phyloP scores from a whole-genome alignment of 2,113 vertebrate genomes.

The Phoenicopterus ruber region DNA sequence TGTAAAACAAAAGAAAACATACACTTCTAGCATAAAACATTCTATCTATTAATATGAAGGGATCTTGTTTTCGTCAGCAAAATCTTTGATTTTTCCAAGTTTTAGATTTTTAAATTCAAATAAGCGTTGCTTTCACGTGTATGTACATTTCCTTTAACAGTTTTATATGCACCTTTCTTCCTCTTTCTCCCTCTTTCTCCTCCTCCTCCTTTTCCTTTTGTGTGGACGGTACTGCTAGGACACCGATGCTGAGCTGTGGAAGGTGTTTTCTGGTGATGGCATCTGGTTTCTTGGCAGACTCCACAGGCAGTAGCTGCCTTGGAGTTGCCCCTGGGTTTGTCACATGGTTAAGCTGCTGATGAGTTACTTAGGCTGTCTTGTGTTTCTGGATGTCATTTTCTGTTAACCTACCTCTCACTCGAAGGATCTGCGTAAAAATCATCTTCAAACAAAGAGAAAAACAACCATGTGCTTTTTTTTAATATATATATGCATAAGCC shows the following conservation, averaged over 20 bases:
- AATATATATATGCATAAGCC: neutral
- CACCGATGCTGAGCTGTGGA: slow-evolving; percentile 43
- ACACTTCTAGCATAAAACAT: neutral
- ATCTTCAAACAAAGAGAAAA: neutral
- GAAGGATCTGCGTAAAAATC: neutral
- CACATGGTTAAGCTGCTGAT: slow-evolving; percentile 50
- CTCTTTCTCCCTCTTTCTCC: neutral
- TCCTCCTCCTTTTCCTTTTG: slow-evolving; percentile 14
- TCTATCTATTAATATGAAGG: neutral
- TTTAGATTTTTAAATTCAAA: neutral
- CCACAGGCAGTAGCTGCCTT: slow-evolving; percentile 38
- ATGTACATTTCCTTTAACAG: neutral
- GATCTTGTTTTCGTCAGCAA: neutral
- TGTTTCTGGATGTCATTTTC: slow-evolving; percentile 41
- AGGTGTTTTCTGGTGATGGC: slow-evolving; percentile 70
- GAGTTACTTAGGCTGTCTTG: slow-evolving; percentile 46
- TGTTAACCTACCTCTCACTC: neutral
- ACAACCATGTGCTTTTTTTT: neutral
- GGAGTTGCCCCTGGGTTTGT: slow-evolving; percentile 49
- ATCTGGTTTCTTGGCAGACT: slow-evolving; percentile 73
- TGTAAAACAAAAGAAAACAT: slow-evolving; percentile 1
- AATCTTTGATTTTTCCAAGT: neutral
- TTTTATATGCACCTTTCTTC: neutral
- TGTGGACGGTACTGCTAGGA: slow-evolving; percentile 1
- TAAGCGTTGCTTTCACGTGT: neutral